phyloP scores from a whole-genome alignment of 2,797 vertebrate genomes.

The Syndactyla subalaris region DNA sequence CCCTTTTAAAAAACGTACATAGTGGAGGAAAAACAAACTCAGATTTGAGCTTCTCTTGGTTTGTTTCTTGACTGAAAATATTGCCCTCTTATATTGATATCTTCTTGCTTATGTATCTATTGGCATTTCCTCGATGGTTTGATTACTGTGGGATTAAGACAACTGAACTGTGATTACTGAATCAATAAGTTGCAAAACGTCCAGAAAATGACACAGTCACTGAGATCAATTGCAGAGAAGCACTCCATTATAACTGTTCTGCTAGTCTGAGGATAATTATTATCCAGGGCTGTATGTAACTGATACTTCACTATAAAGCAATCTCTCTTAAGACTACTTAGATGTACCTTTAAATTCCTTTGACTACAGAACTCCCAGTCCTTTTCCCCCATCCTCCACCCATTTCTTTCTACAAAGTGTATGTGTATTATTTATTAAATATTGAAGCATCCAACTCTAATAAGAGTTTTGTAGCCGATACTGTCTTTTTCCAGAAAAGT shows the following conservation, averaged over 20 bases:
- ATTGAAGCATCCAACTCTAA: neutral
- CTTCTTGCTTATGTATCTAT: neutral
- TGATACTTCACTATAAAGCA: conserved; percentile 5
- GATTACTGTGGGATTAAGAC: neutral
- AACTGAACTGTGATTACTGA: neutral
- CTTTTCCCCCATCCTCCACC: neutral
- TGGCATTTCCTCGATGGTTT: neutral
- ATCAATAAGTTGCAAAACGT: neutral
- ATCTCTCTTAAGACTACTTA: neutral
- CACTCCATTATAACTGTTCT: neutral
- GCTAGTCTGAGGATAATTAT: neutral
- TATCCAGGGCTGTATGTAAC: neutral
- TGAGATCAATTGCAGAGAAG: neutral
- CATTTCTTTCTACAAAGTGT: neutral
- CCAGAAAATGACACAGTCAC: neutral
- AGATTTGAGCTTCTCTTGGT: neutral
- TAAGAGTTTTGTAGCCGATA: neutral
- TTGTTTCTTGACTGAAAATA: neutral
- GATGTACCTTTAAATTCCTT: neutral
- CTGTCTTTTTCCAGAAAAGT: neutral
- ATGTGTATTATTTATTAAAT: neutral
- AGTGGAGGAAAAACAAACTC: neutral
- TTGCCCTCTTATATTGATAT: neutral
- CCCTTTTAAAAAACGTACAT: neutral
- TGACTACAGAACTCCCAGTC: neutral